These are phyloP conservation scores for Lepilemur septentrionalis DNA, from an alignment of 2,797 vertebrate genomes.

Conservation along the genomic window DNA sequence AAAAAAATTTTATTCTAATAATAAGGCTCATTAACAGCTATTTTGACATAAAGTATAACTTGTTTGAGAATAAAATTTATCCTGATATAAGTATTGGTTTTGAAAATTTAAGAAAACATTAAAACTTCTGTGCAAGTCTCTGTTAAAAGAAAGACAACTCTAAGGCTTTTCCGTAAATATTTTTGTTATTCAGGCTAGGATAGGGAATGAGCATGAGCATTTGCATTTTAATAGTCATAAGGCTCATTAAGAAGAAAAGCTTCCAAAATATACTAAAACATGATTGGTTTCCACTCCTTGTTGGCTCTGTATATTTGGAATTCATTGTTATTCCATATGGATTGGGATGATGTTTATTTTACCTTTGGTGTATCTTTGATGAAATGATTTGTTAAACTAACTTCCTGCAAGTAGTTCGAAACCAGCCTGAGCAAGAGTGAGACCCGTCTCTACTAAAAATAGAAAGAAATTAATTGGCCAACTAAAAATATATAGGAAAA, in stretches of 20 bases:
- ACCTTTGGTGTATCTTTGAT: background rate
- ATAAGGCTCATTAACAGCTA: constrained; percentile 4
- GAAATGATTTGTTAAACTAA: constrained; percentile 26
- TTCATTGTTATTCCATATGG: background rate
- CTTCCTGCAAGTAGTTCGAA: no score
- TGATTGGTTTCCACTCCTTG: background rate
- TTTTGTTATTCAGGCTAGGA: background rate
- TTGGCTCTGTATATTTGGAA: background rate
- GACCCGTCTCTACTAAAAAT: no score
- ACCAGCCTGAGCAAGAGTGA: no score
- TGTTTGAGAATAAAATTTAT: constrained; percentile 43
- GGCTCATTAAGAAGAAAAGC: background rate
- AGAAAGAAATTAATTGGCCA: no score
- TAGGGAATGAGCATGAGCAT: background rate
- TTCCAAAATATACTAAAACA: background rate
- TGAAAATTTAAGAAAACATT: constrained; percentile 37
- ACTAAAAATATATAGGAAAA: no score
- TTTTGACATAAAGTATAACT: constrained; percentile 14
- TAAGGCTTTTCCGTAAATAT: background rate
- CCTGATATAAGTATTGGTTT: background rate
- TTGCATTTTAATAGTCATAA: constrained; percentile 13
- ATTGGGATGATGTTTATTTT: background rate
- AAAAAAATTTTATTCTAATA: background rate
- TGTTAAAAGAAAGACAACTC: background rate
- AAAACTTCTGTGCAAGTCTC: background rate